phyloP scores from a whole-genome alignment of 2,888 invertebrate species.

The Rhagonycha fulva region DNA sequence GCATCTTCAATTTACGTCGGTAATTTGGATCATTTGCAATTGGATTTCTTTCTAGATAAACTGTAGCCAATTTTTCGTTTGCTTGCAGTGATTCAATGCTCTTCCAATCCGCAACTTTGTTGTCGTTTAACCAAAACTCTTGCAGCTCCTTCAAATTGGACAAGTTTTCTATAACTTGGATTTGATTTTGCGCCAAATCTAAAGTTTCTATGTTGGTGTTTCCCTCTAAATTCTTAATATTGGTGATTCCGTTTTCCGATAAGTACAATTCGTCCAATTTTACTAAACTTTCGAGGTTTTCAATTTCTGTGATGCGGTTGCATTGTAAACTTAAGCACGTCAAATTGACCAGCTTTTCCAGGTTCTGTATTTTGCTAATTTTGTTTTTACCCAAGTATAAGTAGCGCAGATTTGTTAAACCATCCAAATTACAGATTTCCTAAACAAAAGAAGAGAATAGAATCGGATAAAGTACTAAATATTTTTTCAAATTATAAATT shows the following conservation, averaged over 20 bases:
- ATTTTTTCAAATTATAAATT: not conserved
- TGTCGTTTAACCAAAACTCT: conserved; percentile 97
- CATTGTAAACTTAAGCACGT: conserved; percentile 92
- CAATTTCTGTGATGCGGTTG: conserved; percentile 88
- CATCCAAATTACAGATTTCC: conserved; percentile 51
- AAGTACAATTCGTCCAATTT: conserved; percentile 81
- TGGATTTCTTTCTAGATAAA: conserved; percentile 95
- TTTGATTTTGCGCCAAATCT: conserved; percentile 88
- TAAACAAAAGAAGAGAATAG: not conserved
- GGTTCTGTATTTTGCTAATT: conserved; percentile 83
- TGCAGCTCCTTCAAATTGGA: conserved; percentile 76
- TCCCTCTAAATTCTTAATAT: conserved; percentile 78
- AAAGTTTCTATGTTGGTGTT: conserved; percentile 79
- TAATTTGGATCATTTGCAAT: conserved; percentile 83
- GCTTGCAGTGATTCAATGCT: conserved; percentile 74
- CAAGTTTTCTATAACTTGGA: conserved; percentile 79
- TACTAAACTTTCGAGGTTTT: conserved; percentile 78
- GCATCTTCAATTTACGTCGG: conserved; percentile 86
- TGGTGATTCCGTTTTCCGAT: conserved; percentile 93
- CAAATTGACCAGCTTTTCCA: conserved; percentile 76
- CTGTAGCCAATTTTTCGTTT: conserved; percentile 73
- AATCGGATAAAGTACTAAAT: not conserved
- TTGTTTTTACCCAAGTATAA: conserved; percentile 90
- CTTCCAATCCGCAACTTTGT: conserved; percentile 83
- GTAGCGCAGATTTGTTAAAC: conserved; percentile 76